A percentile compares a stretch with the other conserved stretches of the same genome.
Conservation (phyloP, 2,113 vertebrate species). For the Callaeas wilsoni region DNA sequence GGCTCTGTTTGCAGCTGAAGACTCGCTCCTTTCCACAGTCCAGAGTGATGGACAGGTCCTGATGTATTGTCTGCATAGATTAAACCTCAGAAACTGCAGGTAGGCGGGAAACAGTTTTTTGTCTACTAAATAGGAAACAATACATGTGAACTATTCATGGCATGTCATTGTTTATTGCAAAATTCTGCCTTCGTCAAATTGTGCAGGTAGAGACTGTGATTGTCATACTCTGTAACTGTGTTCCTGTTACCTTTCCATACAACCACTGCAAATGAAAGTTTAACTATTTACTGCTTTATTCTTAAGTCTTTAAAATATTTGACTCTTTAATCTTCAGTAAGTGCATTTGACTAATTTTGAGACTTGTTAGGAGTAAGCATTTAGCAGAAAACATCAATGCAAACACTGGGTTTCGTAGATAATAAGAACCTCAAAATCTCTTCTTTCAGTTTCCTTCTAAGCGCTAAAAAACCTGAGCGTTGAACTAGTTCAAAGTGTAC, state of each 20-base stretch:
- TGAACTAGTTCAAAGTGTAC: background rate
- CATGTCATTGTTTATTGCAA: background rate
- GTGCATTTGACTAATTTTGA: background rate
- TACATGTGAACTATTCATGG: background rate
- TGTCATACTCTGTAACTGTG: background rate
- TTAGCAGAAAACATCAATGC: background rate
- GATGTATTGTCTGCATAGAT: constrained; percentile 84
- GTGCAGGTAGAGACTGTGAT: background rate
- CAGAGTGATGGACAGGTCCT: constrained; percentile 87
- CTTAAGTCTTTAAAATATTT: background rate
- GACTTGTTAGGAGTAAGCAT: background rate
- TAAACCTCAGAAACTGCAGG: constrained; percentile 83
- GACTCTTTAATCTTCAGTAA: background rate
- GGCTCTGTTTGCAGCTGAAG: constrained; percentile 82
- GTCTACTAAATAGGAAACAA: background rate
- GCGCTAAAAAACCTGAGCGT: background rate
- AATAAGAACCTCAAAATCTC: background rate
- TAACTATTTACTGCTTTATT: background rate
- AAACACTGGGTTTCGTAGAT: background rate
- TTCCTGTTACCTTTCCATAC: background rate
- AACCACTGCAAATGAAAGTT: background rate
- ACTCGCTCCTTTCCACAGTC: constrained; percentile 86
- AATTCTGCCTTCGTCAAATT: background rate
- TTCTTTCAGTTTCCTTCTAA: background rate
- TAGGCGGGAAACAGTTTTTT: constrained; percentile 19